Base-by-base conservation (phyloP, 30 jellyfish, hydroid and myxozoan species). In the Hydractinia symbiolongicarpus region DNA sequence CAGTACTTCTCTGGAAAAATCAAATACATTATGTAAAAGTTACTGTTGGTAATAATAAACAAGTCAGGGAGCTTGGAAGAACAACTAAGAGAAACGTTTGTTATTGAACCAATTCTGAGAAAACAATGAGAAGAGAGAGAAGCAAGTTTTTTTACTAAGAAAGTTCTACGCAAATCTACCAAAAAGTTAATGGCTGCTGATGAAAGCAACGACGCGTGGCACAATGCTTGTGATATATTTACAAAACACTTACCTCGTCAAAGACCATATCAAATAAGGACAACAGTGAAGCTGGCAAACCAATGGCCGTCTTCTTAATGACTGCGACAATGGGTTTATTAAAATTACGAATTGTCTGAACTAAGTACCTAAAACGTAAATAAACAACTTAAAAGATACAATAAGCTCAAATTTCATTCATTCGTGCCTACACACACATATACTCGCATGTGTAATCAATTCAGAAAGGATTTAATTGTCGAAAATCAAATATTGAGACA, bases 211-310 rank as follows among this genome's bases (percentile, higher is more conserved):
- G 8, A 6, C 8, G 49, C 9, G 49, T 4, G 49, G 15, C 76
- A 66, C 10, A 20, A 17, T 30, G 44, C 44, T 30, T 30, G 44
- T 30, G 44, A 2, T 30, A 30, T 30, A 30, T 30, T 30, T 30
- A 30, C 44, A 30, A 30, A 30, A 55, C 54, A 4, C 50, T 79
- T 76, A 93, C 98, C 96, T 93, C 88, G 61, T 93, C 96, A 87
- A 77, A 93, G 7, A 93, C 98, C 71, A 93, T 81, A 72, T 93
- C 98, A 84, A 93, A 94, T 14, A 93, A 54, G 9, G 98, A 87
- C 7, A 93, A 82, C 66, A 93, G 11, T 16, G 96, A 81, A 40
- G 98, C 96, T 50, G 98, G 90, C 44, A 93, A 61, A 5, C 98
- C 98, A 8, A 82, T 69, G 14, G 88, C 95, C 62, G 98, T 79